Percentiles rank a stretch among this genome's conserved stretches.
phyloP scores from a whole-genome alignment of 2,888 invertebrate species.

The Lasioglossum malachurum region DNA sequence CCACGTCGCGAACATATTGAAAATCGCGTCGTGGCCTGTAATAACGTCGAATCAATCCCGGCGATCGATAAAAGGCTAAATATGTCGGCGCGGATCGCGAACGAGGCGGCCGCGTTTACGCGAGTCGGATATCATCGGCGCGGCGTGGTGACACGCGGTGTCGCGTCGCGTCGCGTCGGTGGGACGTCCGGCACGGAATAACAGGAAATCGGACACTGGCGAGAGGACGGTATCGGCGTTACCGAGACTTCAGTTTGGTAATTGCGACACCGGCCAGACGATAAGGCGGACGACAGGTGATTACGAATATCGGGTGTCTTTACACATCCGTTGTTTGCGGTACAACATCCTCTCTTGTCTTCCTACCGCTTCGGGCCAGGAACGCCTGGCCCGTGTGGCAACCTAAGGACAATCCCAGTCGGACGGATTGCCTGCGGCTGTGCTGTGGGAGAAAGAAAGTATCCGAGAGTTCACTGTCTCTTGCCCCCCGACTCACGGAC shows the following conservation, averaged over 20 bases:
- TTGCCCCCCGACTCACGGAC: neutral
- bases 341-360: slow-evolving; percentile 52
- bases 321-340: slow-evolving; percentile 78
- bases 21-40: neutral
- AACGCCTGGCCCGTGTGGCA: neutral
- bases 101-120: slow-evolving; percentile 7
- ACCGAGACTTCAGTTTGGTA: slow-evolving; percentile 71
- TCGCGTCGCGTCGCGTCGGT: slow-evolving; percentile 14
- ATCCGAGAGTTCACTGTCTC: neutral
- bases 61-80: slow-evolving; percentile 58
- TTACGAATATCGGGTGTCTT: slow-evolving; percentile 75
- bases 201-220: slow-evolving; percentile 76
- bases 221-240: slow-evolving; percentile 35
- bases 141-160: slow-evolving; percentile 52
- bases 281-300: slow-evolving; percentile 74
- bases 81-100: slow-evolving; percentile 46
- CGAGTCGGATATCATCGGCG: slow-evolving; percentile 49
- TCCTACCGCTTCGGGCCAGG: neutral
- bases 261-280: slow-evolving; percentile 70
- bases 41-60: slow-evolving; percentile 34
- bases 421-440: neutral
- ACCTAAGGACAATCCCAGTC: neutral
- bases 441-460: neutral
- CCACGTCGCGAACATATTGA: neutral
- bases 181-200: slow-evolving; percentile 59